These are phyloP conservation scores for Oedothorax gibbosus DNA, from an alignment of 1,140 invertebrate species.

Conservation along the genomic window DNA sequence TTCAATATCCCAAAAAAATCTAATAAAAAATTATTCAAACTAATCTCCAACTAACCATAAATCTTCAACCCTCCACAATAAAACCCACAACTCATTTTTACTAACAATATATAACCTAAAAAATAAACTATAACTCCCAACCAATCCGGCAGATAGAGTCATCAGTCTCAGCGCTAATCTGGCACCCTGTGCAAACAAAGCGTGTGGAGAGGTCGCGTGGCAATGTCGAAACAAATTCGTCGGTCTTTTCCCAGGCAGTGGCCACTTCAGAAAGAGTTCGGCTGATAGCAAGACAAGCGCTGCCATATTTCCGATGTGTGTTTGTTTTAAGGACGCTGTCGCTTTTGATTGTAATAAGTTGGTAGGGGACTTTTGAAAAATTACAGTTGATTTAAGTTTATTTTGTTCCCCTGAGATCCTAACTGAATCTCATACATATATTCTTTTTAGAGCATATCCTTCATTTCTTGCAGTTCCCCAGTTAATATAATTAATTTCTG, in stretches of 20 bases:
- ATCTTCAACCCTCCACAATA: no score
- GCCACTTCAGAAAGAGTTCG: slow-evolving; percentile 20
- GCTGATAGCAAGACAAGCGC: slow-evolving; percentile 32
- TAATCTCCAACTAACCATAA: no score
- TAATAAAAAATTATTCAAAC: no score
- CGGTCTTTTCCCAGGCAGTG: slow-evolving; percentile 23
- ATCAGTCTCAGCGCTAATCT: neutral
- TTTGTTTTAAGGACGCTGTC: slow-evolving; percentile 30
- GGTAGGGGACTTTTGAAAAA: neutral
- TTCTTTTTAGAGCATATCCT: no score
- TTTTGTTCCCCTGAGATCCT: no score
- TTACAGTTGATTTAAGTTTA: neutral
- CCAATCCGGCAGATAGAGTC: slow-evolving; percentile 2
- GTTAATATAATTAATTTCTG: no score
- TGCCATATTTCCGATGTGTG: slow-evolving; percentile 38
- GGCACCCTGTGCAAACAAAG: slow-evolving; percentile 16
- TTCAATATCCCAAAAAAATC: no score
- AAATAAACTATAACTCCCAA: no score
- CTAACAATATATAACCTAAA: no score
- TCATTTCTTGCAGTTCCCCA: no score
- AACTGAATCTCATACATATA: no score
- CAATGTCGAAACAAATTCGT: slow-evolving; percentile 33
- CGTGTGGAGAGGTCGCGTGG: neutral
- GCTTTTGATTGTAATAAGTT: slow-evolving; percentile 10
- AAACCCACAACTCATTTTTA: no score